A percentile compares a stretch with the other conserved stretches of the same genome.
Conservation (phyloP, 2,888 invertebrate genomes). For the Unio pictorum region DNA sequence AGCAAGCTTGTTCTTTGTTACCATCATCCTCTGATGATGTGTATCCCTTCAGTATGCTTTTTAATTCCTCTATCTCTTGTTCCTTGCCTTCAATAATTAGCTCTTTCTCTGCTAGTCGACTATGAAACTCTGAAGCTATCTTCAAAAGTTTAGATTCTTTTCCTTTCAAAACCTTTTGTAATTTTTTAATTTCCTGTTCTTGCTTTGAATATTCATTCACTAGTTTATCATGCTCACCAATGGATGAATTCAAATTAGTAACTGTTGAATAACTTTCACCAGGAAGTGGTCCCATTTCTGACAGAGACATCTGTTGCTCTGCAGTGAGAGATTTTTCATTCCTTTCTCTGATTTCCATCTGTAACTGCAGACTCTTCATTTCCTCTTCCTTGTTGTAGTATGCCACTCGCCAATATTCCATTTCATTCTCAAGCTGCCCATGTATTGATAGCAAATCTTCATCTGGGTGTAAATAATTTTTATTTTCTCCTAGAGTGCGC, state of each 20-base stretch:
- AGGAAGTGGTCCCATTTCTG: not conserved
- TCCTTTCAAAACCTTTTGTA: slow-evolving; percentile 49
- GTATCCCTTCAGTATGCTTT: not conserved
- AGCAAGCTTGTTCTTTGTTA: slow-evolving; percentile 25
- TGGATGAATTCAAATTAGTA: not conserved
- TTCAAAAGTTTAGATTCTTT: slow-evolving; percentile 45
- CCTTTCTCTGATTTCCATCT: not conserved
- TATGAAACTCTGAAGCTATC: slow-evolving; percentile 7
- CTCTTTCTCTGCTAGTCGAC: not conserved
- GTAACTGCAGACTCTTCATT: no score
- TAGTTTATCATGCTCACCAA: not conserved
- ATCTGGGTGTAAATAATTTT: no score
- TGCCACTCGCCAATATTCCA: no score
- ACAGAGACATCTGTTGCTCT: not conserved
- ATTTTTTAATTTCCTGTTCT: slow-evolving; percentile 34
- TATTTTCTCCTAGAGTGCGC: no score
- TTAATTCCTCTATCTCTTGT: slow-evolving; percentile 4
- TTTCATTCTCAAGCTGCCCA: no score
- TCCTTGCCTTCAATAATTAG: slow-evolving; percentile 1
- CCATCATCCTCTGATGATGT: slow-evolving; percentile 5
- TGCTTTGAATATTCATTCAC: slow-evolving; percentile 26
- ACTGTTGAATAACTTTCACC: not conserved
- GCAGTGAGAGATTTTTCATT: not conserved
- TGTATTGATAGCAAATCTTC: no score
- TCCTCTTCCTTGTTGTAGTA: no score